Evolutionary conservation across 2,797 vertebrate species (phyloP).

Genomic region (Manis javanica): DNA sequence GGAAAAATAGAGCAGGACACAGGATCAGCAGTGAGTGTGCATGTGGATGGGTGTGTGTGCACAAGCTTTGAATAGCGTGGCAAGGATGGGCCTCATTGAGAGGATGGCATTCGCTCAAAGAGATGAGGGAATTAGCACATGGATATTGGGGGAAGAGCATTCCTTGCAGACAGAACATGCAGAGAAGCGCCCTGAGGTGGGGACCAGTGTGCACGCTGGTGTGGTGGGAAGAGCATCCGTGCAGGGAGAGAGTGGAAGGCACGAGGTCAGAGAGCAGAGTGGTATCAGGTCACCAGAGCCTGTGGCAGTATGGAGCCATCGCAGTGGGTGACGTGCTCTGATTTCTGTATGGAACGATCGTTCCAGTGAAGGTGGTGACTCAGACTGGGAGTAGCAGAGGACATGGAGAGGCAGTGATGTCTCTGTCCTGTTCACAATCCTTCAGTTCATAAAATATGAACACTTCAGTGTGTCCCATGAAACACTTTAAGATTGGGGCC

Average conservation of each 20-base stretch:
- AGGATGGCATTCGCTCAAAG: background rate
- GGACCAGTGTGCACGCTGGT: background rate
- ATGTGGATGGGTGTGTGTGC: background rate
- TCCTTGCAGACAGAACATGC: background rate
- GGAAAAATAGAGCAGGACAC: background rate
- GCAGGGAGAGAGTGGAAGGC: background rate
- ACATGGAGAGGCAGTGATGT: background rate
- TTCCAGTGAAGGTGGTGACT: background rate
- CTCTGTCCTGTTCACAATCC: background rate
- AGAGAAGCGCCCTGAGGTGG: background rate
- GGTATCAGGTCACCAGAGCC: background rate
- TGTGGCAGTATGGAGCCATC: background rate
- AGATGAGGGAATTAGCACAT: background rate
- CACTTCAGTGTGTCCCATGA: background rate
- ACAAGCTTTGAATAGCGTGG: background rate
- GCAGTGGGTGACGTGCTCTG: background rate
- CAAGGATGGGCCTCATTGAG: background rate
- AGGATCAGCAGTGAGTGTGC: background rate
- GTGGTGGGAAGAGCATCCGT: background rate
- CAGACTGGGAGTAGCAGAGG: background rate
- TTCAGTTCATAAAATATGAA: background rate
- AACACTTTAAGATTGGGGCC: background rate
- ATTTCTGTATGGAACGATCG: background rate
- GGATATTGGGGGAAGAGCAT: background rate
- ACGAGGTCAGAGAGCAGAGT: background rate